These are phyloP conservation scores for Erebia ligea DNA, from an alignment of 2,888 invertebrate species.

Conservation along the genomic window DNA sequence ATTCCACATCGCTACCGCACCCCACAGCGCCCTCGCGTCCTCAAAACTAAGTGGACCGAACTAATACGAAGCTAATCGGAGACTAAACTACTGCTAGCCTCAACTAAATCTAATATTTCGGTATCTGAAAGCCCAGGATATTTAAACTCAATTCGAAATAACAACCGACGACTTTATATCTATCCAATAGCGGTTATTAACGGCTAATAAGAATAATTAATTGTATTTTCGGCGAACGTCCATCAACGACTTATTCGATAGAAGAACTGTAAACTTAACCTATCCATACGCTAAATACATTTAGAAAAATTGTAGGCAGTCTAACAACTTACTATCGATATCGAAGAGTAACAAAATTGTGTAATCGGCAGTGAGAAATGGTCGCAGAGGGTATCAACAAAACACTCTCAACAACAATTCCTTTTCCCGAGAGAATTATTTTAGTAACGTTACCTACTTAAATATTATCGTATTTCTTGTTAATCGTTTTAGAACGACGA, in stretches of 20 bases:
- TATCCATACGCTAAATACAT: constrained; percentile 69
- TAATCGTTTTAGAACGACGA: neutral
- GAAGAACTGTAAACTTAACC: constrained; percentile 52
- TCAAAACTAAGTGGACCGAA: constrained; percentile 53
- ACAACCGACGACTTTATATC: neutral
- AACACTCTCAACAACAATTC: constrained; percentile 4
- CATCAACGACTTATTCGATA: constrained; percentile 37
- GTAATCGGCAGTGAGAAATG: constrained; percentile 49
- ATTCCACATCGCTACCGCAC: constrained; percentile 41
- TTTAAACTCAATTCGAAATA: constrained; percentile 27
- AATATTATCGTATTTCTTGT: constrained; percentile 6
- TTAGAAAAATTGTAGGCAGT: constrained; percentile 66
- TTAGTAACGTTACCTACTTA: constrained; percentile 2
- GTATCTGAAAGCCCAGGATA: constrained; percentile 34
- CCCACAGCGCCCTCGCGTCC: constrained; percentile 55
- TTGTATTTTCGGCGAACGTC: constrained; percentile 26
- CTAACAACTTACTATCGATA: constrained; percentile 69
- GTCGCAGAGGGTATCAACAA: neutral
- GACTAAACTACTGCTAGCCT: constrained; percentile 55
- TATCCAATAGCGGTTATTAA: constrained; percentile 3
- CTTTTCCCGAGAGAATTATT: constrained; percentile 7
- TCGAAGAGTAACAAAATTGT: constrained; percentile 59
- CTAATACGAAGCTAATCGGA: constrained; percentile 51
- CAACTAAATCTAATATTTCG: constrained; percentile 48
- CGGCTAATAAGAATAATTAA: constrained; percentile 22